Conservation (phyloP, 35 echinoderm and acorn worm species). For the Hemicentrotus pulcherrimus region DNA sequence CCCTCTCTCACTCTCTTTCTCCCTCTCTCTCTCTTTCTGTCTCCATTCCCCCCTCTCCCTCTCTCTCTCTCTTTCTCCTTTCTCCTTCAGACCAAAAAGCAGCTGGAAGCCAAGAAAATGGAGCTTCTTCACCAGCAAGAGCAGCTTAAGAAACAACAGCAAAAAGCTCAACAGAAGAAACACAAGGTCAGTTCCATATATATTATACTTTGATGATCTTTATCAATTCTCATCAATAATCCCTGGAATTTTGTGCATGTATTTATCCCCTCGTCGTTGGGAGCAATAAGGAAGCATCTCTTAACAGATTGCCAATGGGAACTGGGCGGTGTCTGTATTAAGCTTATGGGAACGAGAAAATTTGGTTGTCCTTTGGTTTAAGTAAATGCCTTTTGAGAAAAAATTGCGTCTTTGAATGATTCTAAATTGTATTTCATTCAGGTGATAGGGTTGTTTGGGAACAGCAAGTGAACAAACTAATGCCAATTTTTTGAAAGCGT, state of each 20-base stretch:
- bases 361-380: background rate
- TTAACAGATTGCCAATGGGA: no score
- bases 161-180: constrained; percentile 66
- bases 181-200: constrained; percentile 55
- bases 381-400: background rate
- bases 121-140: constrained; percentile 82
- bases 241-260: background rate
- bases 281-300: background rate
- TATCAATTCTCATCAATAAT: background rate
- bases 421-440: background rate
- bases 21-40: no score
- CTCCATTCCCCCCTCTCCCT: no score
- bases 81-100: constrained; percentile 84
- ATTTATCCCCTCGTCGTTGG: background rate
- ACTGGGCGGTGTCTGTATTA: no score
- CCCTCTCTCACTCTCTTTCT: no score
- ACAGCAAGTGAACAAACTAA: background rate
- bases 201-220: background rate
- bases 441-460: background rate
- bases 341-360: no score
- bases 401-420: background rate
- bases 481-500: background rate
- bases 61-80: background rate
- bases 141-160: constrained; percentile 76
- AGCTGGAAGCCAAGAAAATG: constrained; percentile 86